These are phyloP conservation scores for Oncorhynchus gorbuscha DNA, from an alignment of 2,113 vertebrate species.

Conservation along the genomic window DNA sequence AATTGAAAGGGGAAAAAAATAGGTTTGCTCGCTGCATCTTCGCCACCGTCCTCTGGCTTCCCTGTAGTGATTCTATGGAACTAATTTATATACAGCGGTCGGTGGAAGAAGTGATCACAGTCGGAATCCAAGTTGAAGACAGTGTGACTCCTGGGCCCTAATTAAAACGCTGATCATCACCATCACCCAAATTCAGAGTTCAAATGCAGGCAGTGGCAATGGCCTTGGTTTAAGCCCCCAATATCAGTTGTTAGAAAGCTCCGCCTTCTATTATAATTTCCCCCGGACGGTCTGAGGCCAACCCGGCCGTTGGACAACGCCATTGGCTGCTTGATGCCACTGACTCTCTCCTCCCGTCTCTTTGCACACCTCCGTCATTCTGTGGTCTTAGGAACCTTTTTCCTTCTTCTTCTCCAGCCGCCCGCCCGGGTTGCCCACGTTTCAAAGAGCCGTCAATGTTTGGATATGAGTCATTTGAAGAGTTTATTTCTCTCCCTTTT, in stretches of 20 bases:
- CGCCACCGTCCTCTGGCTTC: slow-evolving; percentile 49
- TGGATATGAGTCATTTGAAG: slow-evolving; percentile 20
- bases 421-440: slow-evolving; percentile 33
- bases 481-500: not conserved
- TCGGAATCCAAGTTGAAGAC: slow-evolving; percentile 72
- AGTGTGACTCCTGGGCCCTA: slow-evolving; percentile 59
- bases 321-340: not conserved
- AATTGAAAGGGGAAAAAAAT: slow-evolving; percentile 77
- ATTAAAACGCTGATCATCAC: slow-evolving; percentile 34
- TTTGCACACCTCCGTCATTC: slow-evolving; percentile 20
- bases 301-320: not conserved
- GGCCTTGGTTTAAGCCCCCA: slow-evolving; percentile 11
- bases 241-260: not conserved
- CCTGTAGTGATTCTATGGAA: slow-evolving; percentile 58
- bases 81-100: slow-evolving; percentile 57
- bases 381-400: slow-evolving; percentile 26
- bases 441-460: slow-evolving; percentile 68
- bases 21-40: slow-evolving; percentile 68
- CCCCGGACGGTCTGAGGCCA: not conserved
- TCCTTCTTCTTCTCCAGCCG: slow-evolving; percentile 56
- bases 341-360: not conserved
- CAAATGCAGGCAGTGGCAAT: not conserved
- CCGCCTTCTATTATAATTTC: slow-evolving; percentile 31
- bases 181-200: not conserved
- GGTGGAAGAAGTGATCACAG: slow-evolving; percentile 51